These are phyloP conservation scores for Zaprionus kolodkinae DNA, from an alignment of 1,140 invertebrate species.

Conservation along the genomic window DNA sequence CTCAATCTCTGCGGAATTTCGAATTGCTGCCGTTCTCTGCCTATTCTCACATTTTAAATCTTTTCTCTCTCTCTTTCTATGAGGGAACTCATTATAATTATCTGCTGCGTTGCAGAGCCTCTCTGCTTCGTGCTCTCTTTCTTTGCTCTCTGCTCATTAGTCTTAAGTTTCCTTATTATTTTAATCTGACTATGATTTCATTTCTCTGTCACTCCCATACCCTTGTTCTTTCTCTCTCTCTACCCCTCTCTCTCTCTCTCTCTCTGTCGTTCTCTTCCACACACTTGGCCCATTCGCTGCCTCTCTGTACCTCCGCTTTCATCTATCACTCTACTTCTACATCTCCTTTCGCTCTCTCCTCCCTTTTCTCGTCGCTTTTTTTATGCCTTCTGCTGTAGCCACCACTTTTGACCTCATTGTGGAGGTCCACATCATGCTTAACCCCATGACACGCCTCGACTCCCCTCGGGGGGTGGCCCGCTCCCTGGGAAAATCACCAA, in stretches of 20 bases:
- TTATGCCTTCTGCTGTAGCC: not conserved
- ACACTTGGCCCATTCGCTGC: no score
- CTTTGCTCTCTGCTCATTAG: not conserved
- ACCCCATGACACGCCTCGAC: conserved; percentile 2
- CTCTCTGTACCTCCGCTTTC: no score
- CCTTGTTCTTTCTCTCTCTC: not conserved
- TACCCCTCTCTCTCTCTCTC: not conserved
- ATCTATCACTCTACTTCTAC: no score
- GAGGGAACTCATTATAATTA: conserved; percentile 5
- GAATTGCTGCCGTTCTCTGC: not conserved
- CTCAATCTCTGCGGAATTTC: not conserved
- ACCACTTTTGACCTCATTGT: conserved; percentile 14
- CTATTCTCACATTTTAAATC: no score
- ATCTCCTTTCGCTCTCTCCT: no score
- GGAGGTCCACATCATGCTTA: conserved; percentile 9
- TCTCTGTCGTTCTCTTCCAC: no score
- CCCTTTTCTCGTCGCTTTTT: not conserved
- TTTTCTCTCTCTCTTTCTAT: not conserved
- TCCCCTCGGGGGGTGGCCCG: conserved; percentile 1
- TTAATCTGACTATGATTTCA: conserved; percentile 6
- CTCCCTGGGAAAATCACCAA: conserved; percentile 65
- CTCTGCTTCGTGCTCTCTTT: not conserved
- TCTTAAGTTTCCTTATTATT: conserved; percentile 6
- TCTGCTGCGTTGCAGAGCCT: not conserved
- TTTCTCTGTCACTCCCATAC: not conserved